Evolutionary conservation across 2,113 vertebrate species (phyloP).

Genomic region (Sebastes schlegelii): DNA sequence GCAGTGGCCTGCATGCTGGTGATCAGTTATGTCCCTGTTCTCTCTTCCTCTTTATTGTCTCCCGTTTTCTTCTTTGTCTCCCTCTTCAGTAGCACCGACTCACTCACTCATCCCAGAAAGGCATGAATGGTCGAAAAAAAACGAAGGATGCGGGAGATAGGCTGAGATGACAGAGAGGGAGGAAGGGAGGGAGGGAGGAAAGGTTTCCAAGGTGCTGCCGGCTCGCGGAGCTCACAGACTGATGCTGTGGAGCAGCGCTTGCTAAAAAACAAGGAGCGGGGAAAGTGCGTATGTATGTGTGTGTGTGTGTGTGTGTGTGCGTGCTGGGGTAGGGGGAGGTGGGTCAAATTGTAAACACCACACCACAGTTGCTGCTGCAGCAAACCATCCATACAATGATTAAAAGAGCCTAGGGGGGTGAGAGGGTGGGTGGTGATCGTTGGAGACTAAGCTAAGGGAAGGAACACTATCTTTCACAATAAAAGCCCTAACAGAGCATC

Average conservation of each 20-base stretch:
- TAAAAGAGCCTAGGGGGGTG: constrained; percentile 49
- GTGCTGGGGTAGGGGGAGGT: constrained; percentile 53
- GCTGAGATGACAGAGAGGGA: constrained; percentile 51
- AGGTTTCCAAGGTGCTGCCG: constrained; percentile 79
- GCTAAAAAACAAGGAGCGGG: constrained; percentile 51
- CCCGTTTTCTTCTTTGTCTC: constrained; percentile 71
- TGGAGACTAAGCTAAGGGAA: constrained; percentile 74
- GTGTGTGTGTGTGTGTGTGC: constrained; percentile 20
- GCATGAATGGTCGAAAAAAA: constrained; percentile 81
- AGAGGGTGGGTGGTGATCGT: constrained; percentile 71
- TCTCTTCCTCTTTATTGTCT: constrained; percentile 59
- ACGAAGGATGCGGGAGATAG: constrained; percentile 67
- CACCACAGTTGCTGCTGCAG: constrained; percentile 90
- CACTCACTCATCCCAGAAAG: constrained; percentile 85
- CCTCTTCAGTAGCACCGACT: constrained; percentile 76
- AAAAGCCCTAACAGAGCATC: constrained; percentile 59
- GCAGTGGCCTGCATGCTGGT: constrained; percentile 95
- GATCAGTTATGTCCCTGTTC: constrained; percentile 66
- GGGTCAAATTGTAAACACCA: constrained; percentile 88
- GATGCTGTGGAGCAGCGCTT: constrained; percentile 68
- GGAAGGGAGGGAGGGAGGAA: constrained; percentile 67
- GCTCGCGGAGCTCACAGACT: constrained; percentile 71
- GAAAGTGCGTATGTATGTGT: constrained; percentile 55
- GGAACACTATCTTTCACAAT: constrained; percentile 72
- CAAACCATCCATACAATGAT: constrained; percentile 88